These are phyloP conservation scores for Hydrotaea cyrtoneurina DNA, from an alignment of 2,888 invertebrate species.

Conservation along the genomic window DNA sequence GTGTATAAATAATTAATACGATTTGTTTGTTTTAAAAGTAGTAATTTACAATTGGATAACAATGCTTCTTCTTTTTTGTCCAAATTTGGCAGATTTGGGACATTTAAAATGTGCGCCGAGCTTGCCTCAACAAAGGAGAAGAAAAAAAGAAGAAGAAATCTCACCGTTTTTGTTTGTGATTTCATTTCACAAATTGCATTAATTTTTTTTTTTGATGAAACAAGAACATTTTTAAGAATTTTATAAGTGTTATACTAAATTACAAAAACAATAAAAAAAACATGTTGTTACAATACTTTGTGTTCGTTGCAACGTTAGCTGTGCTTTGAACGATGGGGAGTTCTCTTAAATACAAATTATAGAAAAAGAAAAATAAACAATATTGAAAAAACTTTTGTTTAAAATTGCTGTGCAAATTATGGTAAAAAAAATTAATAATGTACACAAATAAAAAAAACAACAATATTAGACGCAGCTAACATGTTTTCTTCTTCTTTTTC, in stretches of 20 bases:
- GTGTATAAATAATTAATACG: constrained; percentile 24
- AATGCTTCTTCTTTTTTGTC: constrained; percentile 25
- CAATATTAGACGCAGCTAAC: constrained; percentile 47
- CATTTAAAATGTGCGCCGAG: constrained; percentile 55
- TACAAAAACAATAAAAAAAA: constrained; percentile 1
- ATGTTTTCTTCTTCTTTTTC: not conserved
- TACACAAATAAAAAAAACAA: constrained; percentile 50
- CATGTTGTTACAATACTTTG: constrained; percentile 33
- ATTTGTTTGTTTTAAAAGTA: not conserved
- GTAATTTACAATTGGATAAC: constrained; percentile 66
- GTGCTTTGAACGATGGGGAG: constrained; percentile 1
- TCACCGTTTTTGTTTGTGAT: not conserved
- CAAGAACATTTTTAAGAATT: constrained; percentile 16
- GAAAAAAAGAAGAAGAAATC: not conserved
- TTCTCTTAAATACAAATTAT: constrained; percentile 7
- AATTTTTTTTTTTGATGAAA: constrained; percentile 5
- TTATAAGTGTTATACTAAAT: constrained; percentile 30
- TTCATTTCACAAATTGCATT: not conserved
- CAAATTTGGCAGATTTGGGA: constrained; percentile 24
- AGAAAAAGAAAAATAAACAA: constrained; percentile 26
- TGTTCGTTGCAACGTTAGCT: not conserved
- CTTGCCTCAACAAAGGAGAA: not conserved
- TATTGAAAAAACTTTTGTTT: constrained; percentile 18
- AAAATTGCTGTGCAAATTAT: constrained; percentile 63
- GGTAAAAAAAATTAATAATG: constrained; percentile 43